These are phyloP conservation scores for Lingula anatina DNA, from an alignment of 2,888 invertebrate genomes.

Conservation along the genomic window DNA sequence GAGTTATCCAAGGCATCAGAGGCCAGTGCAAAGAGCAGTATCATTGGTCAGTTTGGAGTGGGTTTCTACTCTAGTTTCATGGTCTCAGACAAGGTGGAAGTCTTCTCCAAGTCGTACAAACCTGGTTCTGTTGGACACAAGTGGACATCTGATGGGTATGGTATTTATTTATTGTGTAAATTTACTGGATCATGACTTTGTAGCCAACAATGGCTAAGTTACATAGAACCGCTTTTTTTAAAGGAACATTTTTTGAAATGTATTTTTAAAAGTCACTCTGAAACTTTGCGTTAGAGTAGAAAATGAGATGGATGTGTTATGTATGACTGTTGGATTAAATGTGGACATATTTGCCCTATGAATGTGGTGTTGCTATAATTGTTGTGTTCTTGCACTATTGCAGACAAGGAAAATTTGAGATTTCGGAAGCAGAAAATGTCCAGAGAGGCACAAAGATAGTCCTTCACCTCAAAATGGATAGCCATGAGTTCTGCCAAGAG, in stretches of 20 bases:
- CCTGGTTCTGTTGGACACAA: constrained; percentile 64
- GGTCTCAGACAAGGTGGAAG: constrained; percentile 93
- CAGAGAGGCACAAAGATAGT: constrained; percentile 89
- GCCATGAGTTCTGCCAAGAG: constrained; percentile 85
- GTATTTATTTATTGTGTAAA: too few species aligned
- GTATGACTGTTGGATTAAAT: too few species aligned
- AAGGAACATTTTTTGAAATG: too few species aligned
- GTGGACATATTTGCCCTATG: too few species aligned
- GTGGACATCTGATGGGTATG: constrained; percentile 89
- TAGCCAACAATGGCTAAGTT: too few species aligned
- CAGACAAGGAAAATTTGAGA: constrained; percentile 84
- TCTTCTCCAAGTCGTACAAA: constrained; percentile 72
- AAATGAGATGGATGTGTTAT: too few species aligned
- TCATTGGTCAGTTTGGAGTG: constrained; percentile 85
- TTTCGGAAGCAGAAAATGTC: constrained; percentile 78
- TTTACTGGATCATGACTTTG: too few species aligned
- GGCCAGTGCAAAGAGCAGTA: constrained; percentile 30
- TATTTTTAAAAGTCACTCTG: too few species aligned
- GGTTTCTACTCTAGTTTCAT: constrained; percentile 98
- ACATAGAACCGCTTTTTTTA: too few species aligned
- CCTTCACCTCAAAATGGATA: constrained; percentile 80
- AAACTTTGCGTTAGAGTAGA: too few species aligned
- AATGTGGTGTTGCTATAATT: too few species aligned
- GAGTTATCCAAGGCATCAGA: constrained; percentile 62
- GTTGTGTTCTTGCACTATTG: too few species aligned